Base-by-base conservation (phyloP, 2,797 vertebrate species). In the Cephalopachus bancanus region DNA sequence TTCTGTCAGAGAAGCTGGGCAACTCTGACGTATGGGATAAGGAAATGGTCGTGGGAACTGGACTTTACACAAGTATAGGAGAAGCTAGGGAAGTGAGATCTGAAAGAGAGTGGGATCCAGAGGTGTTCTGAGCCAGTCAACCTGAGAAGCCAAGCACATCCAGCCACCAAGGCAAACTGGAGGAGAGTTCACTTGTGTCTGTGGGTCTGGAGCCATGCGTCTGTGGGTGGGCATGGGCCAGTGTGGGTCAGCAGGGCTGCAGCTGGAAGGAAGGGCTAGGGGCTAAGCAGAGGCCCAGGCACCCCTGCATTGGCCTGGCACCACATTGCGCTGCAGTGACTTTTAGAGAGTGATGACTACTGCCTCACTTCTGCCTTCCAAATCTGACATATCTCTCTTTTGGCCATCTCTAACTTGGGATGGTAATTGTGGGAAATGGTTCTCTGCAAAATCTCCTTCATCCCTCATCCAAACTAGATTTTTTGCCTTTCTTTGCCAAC, bases 381-480 rank as follows among this genome's bases (percentile, higher is more conserved):
- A 17, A 17, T 91, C 80, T 67, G 17, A 12, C 28, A 53, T 16
- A 8, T 76, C 79, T 79, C 49, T 83, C 17, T 91, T 55, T 55
- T 85, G 69, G 20, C 75, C 55, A 44, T 10, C 78, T 72, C 22
- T 20, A 79, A 28, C 60, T 76, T 91, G 8, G 57, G 53, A 55
- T 59, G 17, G 62, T 81, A 28, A 62, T 16, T 37, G 22, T 60
- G 30, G 11, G 69, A 75, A 93, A 60, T 26, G 53, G 14, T 69
- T 51, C 37, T 69, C 17, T 89, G 7, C 49, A 79, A 24, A 83
- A 10, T 65, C n/a, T 71, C 84, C 17, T 5, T 80, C 49, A 65
- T 92, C 16, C 5, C 1, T 84, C 71, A 71, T 12, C 76, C 55
- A 62, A 16, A 37, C 44, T 90, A 87, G 76, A 84, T 83, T 97